Conservation (phyloP, 2,888 invertebrate species). For the Aphelenchoides bicaudatus region DNA sequence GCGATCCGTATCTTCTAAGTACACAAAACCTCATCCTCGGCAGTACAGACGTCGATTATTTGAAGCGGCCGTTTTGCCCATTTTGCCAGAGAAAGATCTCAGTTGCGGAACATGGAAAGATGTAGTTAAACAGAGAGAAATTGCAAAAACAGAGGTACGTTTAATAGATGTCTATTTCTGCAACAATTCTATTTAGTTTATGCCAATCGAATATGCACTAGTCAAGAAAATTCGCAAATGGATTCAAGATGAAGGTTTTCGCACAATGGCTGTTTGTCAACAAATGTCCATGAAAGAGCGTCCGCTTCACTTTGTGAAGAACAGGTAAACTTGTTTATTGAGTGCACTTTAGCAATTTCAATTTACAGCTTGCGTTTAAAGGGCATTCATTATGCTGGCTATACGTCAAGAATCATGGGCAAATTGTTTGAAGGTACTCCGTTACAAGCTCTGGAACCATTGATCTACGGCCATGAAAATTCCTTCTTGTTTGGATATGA, state of each 20-base stretch:
- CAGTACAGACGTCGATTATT: conserved; percentile 46
- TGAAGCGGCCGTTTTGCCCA: conserved; percentile 47
- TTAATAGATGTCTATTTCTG: too few species aligned
- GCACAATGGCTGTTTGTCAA: conserved; percentile 54
- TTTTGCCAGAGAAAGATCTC: conserved; percentile 35
- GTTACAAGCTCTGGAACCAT: conserved; percentile 38
- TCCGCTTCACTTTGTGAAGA: conserved; percentile 49
- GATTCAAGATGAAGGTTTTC: conserved; percentile 47
- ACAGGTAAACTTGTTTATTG: conserved; percentile 36
- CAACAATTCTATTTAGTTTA: conserved; percentile 39
- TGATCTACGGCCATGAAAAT: conserved; percentile 21
- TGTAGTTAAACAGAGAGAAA: too few species aligned
- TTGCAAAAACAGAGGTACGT: too few species aligned
- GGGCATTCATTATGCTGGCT: conserved; percentile 48
- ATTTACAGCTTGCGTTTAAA: conserved; percentile 46
- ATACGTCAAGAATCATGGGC: conserved; percentile 47
- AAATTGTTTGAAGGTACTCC: conserved; percentile 53
- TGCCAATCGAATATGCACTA: conserved; percentile 50
- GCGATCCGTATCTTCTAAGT: conserved; percentile 51
- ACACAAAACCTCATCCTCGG: conserved; percentile 49
- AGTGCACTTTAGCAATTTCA: background rate
- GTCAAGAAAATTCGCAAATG: conserved; percentile 46
- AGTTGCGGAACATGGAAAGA: too few species aligned
- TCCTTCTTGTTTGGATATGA: conserved; percentile 47
- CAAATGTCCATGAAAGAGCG: conserved; percentile 47